Base-by-base conservation (phyloP, 2,113 vertebrate species). In the human region DNA sequence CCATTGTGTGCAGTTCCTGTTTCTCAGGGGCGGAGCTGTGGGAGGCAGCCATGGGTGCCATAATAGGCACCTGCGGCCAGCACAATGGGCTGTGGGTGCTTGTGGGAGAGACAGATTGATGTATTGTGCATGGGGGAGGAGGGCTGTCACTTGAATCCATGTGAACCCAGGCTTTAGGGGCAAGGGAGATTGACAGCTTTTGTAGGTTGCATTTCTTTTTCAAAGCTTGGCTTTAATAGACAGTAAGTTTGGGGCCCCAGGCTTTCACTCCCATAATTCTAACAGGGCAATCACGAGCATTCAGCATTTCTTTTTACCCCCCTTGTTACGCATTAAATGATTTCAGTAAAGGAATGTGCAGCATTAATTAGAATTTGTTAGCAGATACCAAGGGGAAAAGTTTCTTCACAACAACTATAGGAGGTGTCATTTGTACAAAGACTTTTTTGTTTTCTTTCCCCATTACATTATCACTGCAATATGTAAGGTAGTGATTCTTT, bases 351-450 rank as follows among this genome's bases (percentile, higher is more conserved):
- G 99, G 99, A 99, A 99, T 99, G 99, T 99, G 99, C 99, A 95
- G 99, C 99, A 99, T 99, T 99, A 99, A 99, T 99, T 99, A 99
- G 99, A 99, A 99, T 99, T 99, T 99, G 99, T 99, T 99, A 99
- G 99, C 99, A 99, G 99, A 99, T 99, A 99, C 99, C 98, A 98
- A 99, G 99, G 99, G 99, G 98, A 99, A 99, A 99, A 99, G 99
- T 99, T 99, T 99, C 99, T 99, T 99, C 98, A 97, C 98, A 98
- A 99, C 99, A 99, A 99, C 99, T 99, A 99, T 99, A 99, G 99
- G 99, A 99, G 99, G 99, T 99, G 99, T 99, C 99, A 99, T 98
- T 98, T 98, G 99, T 98, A 99, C 99, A 99, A 99, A 99, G 99
- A 98, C 97, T 97, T 99, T 99, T 99, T 99, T 99, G 99, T 99